These are phyloP conservation scores for Metridium senile DNA, from an alignment of 92 coral and sea anemone genomes.

Conservation along the genomic window DNA sequence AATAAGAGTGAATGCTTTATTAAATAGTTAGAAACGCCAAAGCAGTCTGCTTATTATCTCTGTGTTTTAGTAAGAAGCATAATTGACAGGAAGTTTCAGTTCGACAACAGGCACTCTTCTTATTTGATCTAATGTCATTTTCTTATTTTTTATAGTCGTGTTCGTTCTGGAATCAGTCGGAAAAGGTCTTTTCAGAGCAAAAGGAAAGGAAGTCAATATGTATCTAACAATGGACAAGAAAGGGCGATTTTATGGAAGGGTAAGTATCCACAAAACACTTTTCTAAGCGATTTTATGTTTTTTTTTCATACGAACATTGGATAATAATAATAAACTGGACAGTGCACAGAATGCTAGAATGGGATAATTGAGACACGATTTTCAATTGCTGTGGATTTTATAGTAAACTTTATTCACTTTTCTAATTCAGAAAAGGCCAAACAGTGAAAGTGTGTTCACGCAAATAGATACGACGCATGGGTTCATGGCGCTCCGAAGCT, in stretches of 20 bases:
- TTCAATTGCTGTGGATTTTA: background rate
- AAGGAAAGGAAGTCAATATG: background rate
- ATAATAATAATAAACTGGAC: too few relatives aligned
- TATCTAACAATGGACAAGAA: constrained; percentile 35
- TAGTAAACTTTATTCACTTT: background rate
- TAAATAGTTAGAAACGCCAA: too few relatives aligned
- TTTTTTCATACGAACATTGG: too few relatives aligned
- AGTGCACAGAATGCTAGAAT: too few relatives aligned
- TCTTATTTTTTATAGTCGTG: background rate
- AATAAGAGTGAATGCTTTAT: too few relatives aligned
- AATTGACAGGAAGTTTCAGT: background rate
- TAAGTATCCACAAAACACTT: background rate
- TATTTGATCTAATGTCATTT: background rate
- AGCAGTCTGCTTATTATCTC: too few relatives aligned
- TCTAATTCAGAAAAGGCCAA: constrained; percentile 12
- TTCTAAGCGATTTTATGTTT: background rate
- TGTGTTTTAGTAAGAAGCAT: too few relatives aligned
- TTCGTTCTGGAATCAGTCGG: constrained; percentile 22
- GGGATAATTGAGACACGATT: too few relatives aligned
- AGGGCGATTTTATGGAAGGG: constrained; percentile 23
- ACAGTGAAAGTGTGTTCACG: constrained; percentile 31
- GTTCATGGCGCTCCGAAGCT: constrained; percentile 20
- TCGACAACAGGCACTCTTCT: background rate
- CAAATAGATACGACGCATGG: constrained; percentile 16
- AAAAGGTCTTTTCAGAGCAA: constrained; percentile 17